Conservation (phyloP, 2,113 vertebrate genomes). For the Archilochus colubris region DNA sequence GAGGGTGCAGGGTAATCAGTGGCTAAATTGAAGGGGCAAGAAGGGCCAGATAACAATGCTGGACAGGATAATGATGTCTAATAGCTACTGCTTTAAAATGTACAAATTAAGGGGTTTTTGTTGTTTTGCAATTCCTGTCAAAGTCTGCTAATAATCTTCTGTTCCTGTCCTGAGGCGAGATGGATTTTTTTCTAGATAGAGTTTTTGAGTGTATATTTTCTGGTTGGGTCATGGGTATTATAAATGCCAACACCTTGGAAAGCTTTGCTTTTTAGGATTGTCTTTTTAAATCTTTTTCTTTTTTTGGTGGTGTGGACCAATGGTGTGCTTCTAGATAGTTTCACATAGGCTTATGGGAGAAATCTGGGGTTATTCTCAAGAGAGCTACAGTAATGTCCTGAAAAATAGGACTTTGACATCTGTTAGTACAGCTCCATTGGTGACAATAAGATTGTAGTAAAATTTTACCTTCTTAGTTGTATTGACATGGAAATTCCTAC, state of each 20-base stretch:
- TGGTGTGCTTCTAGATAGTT: background rate
- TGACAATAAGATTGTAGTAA: background rate
- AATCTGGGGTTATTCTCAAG: background rate
- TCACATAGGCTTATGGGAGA: background rate
- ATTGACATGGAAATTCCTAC: background rate
- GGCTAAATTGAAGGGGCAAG: background rate
- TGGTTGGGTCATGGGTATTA: background rate
- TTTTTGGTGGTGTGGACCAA: background rate
- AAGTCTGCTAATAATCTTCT: background rate
- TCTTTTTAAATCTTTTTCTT: background rate
- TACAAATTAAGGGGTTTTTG: background rate
- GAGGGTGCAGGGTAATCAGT: background rate
- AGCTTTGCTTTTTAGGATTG: background rate
- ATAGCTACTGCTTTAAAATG: background rate
- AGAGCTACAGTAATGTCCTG: background rate
- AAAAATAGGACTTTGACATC: background rate
- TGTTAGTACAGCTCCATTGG: background rate
- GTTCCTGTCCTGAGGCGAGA: background rate
- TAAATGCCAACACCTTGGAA: background rate
- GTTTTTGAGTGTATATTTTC: background rate
- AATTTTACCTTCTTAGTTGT: background rate
- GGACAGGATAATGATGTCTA: accelerated
- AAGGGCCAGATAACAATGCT: background rate
- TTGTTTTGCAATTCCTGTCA: background rate
- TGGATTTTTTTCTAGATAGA: background rate